phyloP scores from a whole-genome alignment of 2,888 invertebrate species.

The Crocallis elinguaria region DNA sequence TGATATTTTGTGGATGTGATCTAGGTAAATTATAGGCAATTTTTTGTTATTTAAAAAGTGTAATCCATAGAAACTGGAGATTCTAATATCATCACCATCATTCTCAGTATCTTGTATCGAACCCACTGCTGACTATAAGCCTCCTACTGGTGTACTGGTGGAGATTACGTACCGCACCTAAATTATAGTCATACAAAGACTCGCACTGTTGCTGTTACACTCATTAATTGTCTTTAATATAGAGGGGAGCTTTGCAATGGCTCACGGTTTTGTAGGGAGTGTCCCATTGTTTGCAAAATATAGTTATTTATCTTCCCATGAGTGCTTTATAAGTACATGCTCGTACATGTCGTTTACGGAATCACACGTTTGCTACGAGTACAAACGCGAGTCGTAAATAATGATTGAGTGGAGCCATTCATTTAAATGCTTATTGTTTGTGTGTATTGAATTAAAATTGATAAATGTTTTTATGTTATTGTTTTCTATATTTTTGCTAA shows the following conservation, averaged over 20 bases:
- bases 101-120: too few relatives aligned
- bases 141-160: too few relatives aligned
- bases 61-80: too few relatives aligned
- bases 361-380: constrained; percentile 4
- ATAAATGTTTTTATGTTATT: constrained; percentile 1
- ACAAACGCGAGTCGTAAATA: not conserved
- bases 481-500: too few relatives aligned
- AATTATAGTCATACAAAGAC: not conserved
- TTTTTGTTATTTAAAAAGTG: too few relatives aligned
- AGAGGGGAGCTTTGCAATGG: constrained; percentile 65
- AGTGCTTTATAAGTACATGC: constrained; percentile 42
- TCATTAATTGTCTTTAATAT: constrained; percentile 80
- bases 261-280: constrained; percentile 63
- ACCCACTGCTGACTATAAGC: too few relatives aligned
- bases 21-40: too few relatives aligned
- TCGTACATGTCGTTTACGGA: not conserved
- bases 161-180: constrained; percentile 7
- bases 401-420: not conserved
- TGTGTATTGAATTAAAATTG: not conserved
- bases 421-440: constrained; percentile 1
- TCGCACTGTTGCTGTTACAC: constrained; percentile 56
- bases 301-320: constrained; percentile 73
- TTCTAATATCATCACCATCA: too few relatives aligned
- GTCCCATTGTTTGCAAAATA: constrained; percentile 73
- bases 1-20: too few relatives aligned